These are phyloP conservation scores for Stenopsyche tienmushanensis DNA, from an alignment of 1,140 invertebrate genomes.

Conservation along the genomic window DNA sequence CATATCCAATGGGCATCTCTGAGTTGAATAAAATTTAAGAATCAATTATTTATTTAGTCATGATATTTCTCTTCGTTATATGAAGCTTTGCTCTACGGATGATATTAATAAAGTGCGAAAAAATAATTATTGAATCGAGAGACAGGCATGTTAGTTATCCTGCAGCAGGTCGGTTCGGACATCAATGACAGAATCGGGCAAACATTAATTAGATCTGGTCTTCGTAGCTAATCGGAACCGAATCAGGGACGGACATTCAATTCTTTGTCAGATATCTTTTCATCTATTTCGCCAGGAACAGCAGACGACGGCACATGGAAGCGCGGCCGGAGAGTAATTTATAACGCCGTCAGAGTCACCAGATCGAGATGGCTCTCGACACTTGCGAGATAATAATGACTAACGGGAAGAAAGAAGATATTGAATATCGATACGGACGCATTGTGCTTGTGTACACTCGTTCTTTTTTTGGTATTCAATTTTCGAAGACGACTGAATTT, in stretches of 20 bases:
- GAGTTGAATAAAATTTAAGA: too few species aligned
- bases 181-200: not conserved
- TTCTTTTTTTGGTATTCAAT: not conserved
- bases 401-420: slow-evolving; percentile 9
- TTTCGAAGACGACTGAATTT: too few species aligned
- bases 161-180: too few species aligned
- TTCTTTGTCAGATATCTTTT: not conserved
- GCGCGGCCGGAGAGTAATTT: slow-evolving; percentile 15
- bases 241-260: slow-evolving; percentile 13
- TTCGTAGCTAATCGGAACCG: slow-evolving; percentile 12
- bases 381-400: slow-evolving; percentile 25
- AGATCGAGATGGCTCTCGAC: slow-evolving; percentile 10
- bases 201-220: slow-evolving; percentile 30
- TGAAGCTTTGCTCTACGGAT: too few species aligned
- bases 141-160: too few species aligned
- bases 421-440: not conserved
- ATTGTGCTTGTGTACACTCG: not conserved
- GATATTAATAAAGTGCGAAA: too few species aligned
- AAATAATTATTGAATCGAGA: too few species aligned
- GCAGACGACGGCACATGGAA: slow-evolving; percentile 5
- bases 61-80: too few species aligned
- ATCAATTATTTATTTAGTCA: too few species aligned
- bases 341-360: slow-evolving; percentile 25
- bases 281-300: not conserved
- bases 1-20: too few species aligned